A percentile compares a stretch with the other conserved stretches of the same genome.
These are phyloP conservation scores for Silvanus unidentatus DNA, from an alignment of 2,888 invertebrate genomes.

Conservation along the genomic window DNA sequence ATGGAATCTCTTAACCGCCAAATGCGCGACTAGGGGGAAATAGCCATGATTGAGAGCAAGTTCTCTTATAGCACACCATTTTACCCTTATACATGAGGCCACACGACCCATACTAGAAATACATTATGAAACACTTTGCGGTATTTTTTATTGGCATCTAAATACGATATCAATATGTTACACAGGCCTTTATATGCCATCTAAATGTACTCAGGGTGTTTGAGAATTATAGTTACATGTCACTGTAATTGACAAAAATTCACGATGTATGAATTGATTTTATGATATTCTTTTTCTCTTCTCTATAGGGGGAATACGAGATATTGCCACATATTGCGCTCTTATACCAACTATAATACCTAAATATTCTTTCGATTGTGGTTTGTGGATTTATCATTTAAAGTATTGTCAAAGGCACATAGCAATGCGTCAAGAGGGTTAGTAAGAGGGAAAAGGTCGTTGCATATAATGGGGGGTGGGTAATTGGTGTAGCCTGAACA, in stretches of 20 bases:
- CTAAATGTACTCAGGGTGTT: slow-evolving; percentile 11
- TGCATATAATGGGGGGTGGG: slow-evolving; percentile 28
- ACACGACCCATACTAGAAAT: slow-evolving; percentile 31
- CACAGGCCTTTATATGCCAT: slow-evolving; percentile 25
- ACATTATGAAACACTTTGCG: slow-evolving; percentile 47
- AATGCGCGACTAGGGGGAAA: slow-evolving; percentile 48
- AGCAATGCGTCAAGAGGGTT: slow-evolving; percentile 24
- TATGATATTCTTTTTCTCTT: too few relatives aligned
- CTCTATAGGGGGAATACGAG: too few relatives aligned
- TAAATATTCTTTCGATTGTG: slow-evolving; percentile 2
- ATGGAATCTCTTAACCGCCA: slow-evolving; percentile 50
- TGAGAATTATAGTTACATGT: slow-evolving; percentile 14
- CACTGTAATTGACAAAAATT: slow-evolving; percentile 27
- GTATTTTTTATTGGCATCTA: slow-evolving; percentile 48
- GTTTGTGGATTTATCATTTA: slow-evolving; percentile 5
- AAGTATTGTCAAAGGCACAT: slow-evolving; percentile 15
- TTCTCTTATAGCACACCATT: slow-evolving; percentile 22
- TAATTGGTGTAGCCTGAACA: slow-evolving; percentile 46
- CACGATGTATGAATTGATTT: not conserved
- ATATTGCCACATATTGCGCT: too few relatives aligned
- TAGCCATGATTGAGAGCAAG: slow-evolving; percentile 48
- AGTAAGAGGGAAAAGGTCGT: slow-evolving; percentile 20
- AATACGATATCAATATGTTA: slow-evolving; percentile 46
- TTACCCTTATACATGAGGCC: slow-evolving; percentile 19
- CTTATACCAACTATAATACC: too few relatives aligned